Base-by-base conservation (phyloP, 2,888 invertebrate species). In the Crossocerus cetratus region DNA sequence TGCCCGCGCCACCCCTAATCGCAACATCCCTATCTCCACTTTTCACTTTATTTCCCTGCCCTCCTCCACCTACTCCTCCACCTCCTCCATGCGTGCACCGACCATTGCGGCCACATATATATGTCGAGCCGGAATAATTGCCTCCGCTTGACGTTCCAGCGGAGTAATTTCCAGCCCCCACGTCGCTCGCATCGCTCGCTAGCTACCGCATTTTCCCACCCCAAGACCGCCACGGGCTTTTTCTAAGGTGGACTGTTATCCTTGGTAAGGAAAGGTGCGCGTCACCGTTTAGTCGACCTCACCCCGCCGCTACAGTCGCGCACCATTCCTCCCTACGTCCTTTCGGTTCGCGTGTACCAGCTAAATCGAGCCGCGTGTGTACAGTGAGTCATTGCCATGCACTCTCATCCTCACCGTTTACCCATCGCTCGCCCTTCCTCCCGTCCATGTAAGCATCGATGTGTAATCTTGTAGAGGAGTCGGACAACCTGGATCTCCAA, bases 341-440 rank as follows among this genome's bases (percentile, higher is more conserved):
- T 49, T 49, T 49, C 3, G 16, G 16, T 49, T 49, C 49, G 32
- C 32, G 32, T 32, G 32, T 11, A 49, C 49, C 49, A 3, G 16
- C 4, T 49, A 49, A 49, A 49, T 49, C 49, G 49, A 49, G 49
- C 49, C n/a, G 49, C 14, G n/a, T 49, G 32, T 32, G 32, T 32
- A 32, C 32, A 49, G 49, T 49, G 49, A 49, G 16, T 49, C 49
- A 16, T 49, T 49, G 49, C 49, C 49, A 13, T 49, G 49, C 49
- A 49, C 49, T 49, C 32, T 32, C 32, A 32, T 32, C 32, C 32
- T 11, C 32, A 4, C 11, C 32, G 32, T 32, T 49, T 49, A 49
- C 49, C n/a, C 49, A 16, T 49, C 49, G 16, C 16, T 49, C 43
- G 43, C 43, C 13, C n/a, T n/a, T n/a, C n/a, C 11, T 32, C 32